Evolutionary conservation across 2,888 invertebrate genomes (phyloP).

Genomic region (Agrotis puta): DNA sequence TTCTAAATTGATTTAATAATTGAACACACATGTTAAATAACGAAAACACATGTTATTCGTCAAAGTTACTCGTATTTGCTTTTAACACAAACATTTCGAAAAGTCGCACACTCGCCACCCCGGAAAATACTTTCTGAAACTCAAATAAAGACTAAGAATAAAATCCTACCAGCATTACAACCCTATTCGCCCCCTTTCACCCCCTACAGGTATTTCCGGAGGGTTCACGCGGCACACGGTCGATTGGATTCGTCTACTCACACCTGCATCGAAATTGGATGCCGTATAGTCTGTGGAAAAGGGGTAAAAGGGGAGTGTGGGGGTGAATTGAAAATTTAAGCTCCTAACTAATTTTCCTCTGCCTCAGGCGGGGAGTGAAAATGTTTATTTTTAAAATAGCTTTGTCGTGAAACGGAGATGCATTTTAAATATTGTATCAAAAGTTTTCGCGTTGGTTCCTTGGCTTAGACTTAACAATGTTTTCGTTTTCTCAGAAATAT

Average conservation of each 20-base stretch:
- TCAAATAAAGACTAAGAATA: slow-evolving; percentile 24
- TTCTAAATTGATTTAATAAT: not conserved
- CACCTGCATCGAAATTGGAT: slow-evolving; percentile 61
- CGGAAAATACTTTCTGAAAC: not conserved
- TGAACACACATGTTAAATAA: no score
- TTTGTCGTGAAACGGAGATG: slow-evolving; percentile 13
- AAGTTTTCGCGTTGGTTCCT: not conserved
- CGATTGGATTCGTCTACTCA: slow-evolving; percentile 46
- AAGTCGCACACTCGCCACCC: not conserved
- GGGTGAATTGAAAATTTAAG: slow-evolving; percentile 50
- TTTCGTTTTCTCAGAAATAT: no score
- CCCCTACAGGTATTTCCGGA: slow-evolving; percentile 38
- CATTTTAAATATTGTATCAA: slow-evolving; percentile 13
- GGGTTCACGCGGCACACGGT: slow-evolving; percentile 29
- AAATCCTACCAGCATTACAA: slow-evolving; percentile 26
- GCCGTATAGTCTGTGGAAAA: slow-evolving; percentile 18
- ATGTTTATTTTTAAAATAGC: slow-evolving; percentile 43
- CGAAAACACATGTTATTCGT: not conserved
- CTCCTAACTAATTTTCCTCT: slow-evolving; percentile 27
- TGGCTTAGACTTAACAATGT: not conserved
- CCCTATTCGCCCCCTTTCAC: slow-evolving; percentile 26
- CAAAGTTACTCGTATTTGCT: not conserved
- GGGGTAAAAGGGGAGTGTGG: slow-evolving; percentile 27
- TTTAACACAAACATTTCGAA: not conserved
- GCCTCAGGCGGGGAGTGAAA: slow-evolving; percentile 11